phyloP scores from a whole-genome alignment of 2,888 invertebrate genomes.

The Charanyca ferruginea region DNA sequence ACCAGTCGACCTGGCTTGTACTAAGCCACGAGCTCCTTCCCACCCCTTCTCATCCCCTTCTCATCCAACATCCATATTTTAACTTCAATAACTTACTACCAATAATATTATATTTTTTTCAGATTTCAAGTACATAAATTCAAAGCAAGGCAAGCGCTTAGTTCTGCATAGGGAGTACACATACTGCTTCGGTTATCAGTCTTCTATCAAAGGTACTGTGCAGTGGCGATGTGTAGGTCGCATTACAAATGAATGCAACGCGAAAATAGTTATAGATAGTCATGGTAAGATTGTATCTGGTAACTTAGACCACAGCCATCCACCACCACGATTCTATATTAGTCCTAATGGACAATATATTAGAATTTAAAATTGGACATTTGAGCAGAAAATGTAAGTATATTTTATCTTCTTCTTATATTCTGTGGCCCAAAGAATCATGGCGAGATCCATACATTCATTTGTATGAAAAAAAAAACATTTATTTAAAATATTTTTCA shows the following conservation, averaged over 20 bases:
- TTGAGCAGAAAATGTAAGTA: no score
- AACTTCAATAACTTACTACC: no score
- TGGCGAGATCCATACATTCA: no score
- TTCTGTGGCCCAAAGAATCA: no score
- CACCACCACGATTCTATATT: conserved; percentile 21
- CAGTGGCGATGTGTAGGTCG: conserved; percentile 2
- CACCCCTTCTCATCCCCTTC: no score
- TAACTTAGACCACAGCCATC: conserved; percentile 24
- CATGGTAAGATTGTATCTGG: conserved; percentile 4
- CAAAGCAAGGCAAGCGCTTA: conserved; percentile 7
- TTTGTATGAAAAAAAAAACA: no score
- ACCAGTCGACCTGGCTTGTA: no score
- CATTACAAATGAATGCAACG: conserved; percentile 20
- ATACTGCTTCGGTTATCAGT: conserved; percentile 14
- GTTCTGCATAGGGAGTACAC: conserved; percentile 15
- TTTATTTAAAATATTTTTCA: no score
- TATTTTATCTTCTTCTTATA: no score
- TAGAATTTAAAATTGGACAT: conserved; percentile 2
- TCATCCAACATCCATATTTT: no score
- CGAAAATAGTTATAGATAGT: conserved; percentile 21
- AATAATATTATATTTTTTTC: no score
- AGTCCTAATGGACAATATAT: conserved; percentile 32
- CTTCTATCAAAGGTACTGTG: conserved; percentile 1
- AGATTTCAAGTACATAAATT: conserved; percentile 26
- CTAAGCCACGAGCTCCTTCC: no score